A percentile compares a stretch with the other conserved stretches of the same genome.
These are phyloP conservation scores for Gambusia yucatana DNA, from an alignment of 2,797 vertebrate genomes.

Conservation along the genomic window DNA sequence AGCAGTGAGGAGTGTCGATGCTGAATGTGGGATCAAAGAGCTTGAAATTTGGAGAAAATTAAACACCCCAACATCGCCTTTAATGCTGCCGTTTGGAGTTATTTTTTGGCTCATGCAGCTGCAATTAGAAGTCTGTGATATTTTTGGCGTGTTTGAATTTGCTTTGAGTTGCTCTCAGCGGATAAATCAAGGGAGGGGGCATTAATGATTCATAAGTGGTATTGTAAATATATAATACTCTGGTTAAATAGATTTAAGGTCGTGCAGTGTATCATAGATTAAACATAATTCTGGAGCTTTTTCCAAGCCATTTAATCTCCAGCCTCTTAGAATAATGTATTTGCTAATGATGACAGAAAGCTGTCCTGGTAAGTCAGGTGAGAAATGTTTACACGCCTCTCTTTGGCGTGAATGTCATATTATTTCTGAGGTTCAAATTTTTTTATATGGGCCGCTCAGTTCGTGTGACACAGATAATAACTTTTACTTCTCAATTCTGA, in stretches of 20 bases:
- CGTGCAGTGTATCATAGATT: slow-evolving; percentile 41
- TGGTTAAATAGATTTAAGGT: slow-evolving; percentile 57
- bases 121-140: slow-evolving; percentile 47
- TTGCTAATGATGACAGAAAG: slow-evolving; percentile 51
- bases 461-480: too few species aligned
- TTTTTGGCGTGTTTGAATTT: slow-evolving; percentile 43
- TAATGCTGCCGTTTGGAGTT: slow-evolving; percentile 24
- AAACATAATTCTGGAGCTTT: slow-evolving; percentile 48
- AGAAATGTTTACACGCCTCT: background rate
- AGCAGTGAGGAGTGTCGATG: slow-evolving; percentile 14
- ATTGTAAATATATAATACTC: slow-evolving; percentile 69
- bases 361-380: slow-evolving; percentile 6
- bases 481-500: too few species aligned
- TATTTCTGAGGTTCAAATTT: background rate
- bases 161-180: slow-evolving; percentile 57
- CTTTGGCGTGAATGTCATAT: background rate
- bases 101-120: slow-evolving; percentile 4
- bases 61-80: slow-evolving; percentile 13
- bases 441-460: background rate
- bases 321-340: slow-evolving; percentile 44
- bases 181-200: slow-evolving; percentile 39
- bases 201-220: slow-evolving; percentile 69
- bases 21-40: slow-evolving; percentile 28
- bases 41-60: slow-evolving; percentile 12
- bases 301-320: slow-evolving; percentile 42